Percentiles rank a stretch among this genome's conserved stretches.
phyloP scores from a whole-genome alignment of 2,113 vertebrate species.

The Dicerorhinus sumatrensis region DNA sequence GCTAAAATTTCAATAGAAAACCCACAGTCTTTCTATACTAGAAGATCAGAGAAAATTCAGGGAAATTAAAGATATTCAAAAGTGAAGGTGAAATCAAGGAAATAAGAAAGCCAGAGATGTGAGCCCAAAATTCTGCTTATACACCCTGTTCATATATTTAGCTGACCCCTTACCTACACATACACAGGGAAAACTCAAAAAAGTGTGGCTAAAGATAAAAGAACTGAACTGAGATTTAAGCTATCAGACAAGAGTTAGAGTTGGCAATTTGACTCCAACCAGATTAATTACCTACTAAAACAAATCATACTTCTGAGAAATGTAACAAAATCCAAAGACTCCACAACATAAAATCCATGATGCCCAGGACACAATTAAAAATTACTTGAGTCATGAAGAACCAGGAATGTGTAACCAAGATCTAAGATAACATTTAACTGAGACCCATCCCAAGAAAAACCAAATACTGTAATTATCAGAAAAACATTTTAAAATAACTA shows the following conservation, averaged over 20 bases:
- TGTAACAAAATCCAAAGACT: neutral
- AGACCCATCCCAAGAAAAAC: neutral
- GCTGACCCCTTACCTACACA: neutral
- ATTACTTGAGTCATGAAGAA: neutral
- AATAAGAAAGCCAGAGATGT: neutral
- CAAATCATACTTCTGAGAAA: slow-evolving; percentile 14
- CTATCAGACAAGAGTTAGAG: neutral
- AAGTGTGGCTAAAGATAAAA: neutral
- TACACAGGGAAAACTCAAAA: neutral
- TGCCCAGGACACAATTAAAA: neutral
- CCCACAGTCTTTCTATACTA: neutral
- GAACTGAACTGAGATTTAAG: neutral
- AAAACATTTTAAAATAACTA: neutral
- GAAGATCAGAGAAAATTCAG: neutral
- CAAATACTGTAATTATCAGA: neutral
- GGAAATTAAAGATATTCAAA: neutral
- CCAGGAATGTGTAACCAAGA: neutral
- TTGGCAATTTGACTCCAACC: neutral
- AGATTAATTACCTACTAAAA: neutral
- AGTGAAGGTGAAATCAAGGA: neutral
- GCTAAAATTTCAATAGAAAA: neutral
- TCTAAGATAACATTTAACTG: neutral
- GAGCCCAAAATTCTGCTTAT: neutral
- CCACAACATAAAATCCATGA: neutral
- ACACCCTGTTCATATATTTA: neutral